Base-by-base conservation (phyloP, 2,113 vertebrate species). In the mouse (Mus musculus) region DNA sequence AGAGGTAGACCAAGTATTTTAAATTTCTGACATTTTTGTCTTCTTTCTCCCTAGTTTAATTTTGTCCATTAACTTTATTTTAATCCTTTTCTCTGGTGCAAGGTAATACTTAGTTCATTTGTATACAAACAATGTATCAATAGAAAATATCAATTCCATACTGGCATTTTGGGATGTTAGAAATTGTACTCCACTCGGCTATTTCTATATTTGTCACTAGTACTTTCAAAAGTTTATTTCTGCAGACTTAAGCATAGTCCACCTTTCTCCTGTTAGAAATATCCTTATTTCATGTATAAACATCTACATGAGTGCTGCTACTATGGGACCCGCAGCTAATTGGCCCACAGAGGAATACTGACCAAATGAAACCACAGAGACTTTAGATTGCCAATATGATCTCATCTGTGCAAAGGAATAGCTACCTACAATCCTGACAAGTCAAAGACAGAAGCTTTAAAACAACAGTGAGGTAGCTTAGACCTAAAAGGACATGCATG, bases 351-450 rank as follows among this genome's bases (percentile, higher is more conserved):
- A 72, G 91, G 85, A 90, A 6, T n/a, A 49, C 39, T 94, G 96
- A 92, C 91, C 89, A 92, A 85, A 94, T 90, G 73, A 92, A n/a
- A 89, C 78, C 46, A 16, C 33, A 30, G 86, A 94, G 88, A 90
- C 8, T 73, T 82, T 20, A 7, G 19, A 52, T 87, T 3, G 6
- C 67, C 65, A 91, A 22, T 24, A 56, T 86, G 88, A 76, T 9
- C 20, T 96, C 22, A 59, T 84, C 89, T 77, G 33, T 77, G 11
- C 22, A 81, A 67, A 54, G 24, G 26, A 87, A 73, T 84, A 93
- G 54, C 52, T 14, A 36, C 14, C 16, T 7, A 87, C 11, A 89
- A 92, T 88, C 84, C 33, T 84, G 75, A 8, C 8, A 80, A 33
- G 63, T 24, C 63, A 89, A 75, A 6, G 54, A 14, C 59, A 2